These are phyloP conservation scores for Notolepis coatsorum DNA, from an alignment of 2,797 vertebrate species.

Conservation along the genomic window DNA sequence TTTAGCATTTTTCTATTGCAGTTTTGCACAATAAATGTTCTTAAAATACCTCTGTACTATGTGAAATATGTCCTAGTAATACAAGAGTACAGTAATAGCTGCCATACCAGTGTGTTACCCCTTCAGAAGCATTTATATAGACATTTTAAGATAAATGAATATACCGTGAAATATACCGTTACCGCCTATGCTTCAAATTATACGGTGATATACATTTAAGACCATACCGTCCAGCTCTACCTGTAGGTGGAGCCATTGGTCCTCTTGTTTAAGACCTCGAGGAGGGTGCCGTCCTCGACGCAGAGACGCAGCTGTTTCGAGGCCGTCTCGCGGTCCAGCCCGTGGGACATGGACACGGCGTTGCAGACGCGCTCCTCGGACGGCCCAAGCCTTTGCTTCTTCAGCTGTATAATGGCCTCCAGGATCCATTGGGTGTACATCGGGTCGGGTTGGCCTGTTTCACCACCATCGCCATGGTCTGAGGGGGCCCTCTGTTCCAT, in stretches of 20 bases:
- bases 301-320: constrained; percentile 90
- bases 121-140: no score
- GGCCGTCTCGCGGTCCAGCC: constrained; percentile 90
- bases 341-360: constrained; percentile 89
- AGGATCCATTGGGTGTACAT: constrained; percentile 93
- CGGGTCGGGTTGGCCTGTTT: constrained; percentile 92
- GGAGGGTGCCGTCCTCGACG: constrained; percentile 91
- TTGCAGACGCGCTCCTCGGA: constrained; percentile 93
- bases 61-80: no score
- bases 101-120: no score
- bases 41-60: no score
- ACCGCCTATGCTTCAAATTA: no score
- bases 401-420: constrained; percentile 93
- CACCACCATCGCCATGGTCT: constrained; percentile 86
- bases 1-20: no score
- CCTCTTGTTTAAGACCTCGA: constrained; percentile 92
- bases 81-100: no score
- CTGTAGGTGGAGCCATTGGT: constrained; percentile 94
- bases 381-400: constrained; percentile 91
- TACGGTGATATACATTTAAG: no score
- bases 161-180: no score
- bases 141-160: no score
- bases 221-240: no score
- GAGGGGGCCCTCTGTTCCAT: constrained; percentile 7
- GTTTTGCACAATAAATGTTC: no score